Conservation (phyloP, 2,888 invertebrate genomes). For the Meteorus cinctellus region DNA sequence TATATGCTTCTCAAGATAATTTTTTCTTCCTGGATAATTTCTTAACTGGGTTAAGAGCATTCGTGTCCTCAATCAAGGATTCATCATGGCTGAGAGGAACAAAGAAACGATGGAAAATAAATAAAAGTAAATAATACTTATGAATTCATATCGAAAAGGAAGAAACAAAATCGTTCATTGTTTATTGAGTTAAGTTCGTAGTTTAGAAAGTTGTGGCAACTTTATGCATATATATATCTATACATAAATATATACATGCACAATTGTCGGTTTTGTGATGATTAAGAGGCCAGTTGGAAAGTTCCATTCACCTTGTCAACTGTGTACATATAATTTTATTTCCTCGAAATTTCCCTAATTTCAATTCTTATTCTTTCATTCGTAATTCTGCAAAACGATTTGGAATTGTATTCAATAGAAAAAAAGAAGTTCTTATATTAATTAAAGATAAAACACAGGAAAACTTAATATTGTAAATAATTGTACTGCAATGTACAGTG, state of each 20-base stretch:
- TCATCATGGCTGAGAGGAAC: not conserved
- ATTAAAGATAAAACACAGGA: not conserved
- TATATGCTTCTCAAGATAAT: not conserved
- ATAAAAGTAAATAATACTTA: not conserved
- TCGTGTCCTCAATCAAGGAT: not conserved
- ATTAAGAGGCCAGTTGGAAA: conserved; percentile 43
- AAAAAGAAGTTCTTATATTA: not conserved
- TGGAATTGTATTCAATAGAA: not conserved
- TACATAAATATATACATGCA: not conserved
- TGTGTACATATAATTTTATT: not conserved
- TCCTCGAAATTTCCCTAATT: conserved; percentile 12
- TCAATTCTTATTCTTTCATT: not conserved
- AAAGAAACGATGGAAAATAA: not conserved
- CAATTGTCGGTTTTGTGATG: conserved; percentile 24
- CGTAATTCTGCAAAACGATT: not conserved
- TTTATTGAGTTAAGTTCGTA: not conserved
- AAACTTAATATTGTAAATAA: conserved; percentile 15
- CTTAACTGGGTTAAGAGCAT: not conserved
- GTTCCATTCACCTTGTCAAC: conserved; percentile 46
- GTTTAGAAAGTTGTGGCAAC: conserved; percentile 46
- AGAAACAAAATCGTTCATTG: not conserved
- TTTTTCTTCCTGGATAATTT: not conserved
- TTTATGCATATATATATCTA: not conserved
- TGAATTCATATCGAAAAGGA: not conserved
- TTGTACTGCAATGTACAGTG: not conserved